Evolutionary conservation across 2,888 invertebrate genomes (phyloP).

Genomic region (Scaptomyza polygonia): DNA sequence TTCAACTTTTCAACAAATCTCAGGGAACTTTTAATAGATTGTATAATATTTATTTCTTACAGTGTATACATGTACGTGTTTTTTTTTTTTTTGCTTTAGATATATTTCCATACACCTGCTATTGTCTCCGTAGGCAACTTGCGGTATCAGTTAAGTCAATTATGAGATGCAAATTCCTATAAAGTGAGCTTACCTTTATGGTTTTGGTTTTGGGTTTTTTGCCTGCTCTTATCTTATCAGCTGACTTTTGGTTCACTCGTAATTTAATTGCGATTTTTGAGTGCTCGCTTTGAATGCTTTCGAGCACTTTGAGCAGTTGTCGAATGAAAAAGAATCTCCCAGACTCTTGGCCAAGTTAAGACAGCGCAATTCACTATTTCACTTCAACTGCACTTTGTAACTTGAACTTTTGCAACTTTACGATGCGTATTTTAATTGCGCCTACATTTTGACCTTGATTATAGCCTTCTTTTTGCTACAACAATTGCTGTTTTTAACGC

Average conservation of each 20-base stretch:
- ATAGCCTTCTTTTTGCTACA: conserved; percentile 5
- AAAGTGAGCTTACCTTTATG: conserved; percentile 49
- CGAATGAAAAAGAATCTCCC: not conserved
- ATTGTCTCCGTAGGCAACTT: conserved; percentile 15
- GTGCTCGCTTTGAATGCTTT: conserved; percentile 15
- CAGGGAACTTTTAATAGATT: no score
- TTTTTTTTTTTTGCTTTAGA: conserved; percentile 8
- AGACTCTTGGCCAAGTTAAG: conserved; percentile 14
- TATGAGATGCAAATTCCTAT: conserved; percentile 50
- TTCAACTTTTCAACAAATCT: no score
- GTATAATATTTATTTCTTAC: not conserved
- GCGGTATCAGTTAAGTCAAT: conserved; percentile 1
- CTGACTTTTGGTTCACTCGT: conserved; percentile 10
- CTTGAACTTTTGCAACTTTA: conserved; percentile 1
- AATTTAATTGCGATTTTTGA: conserved; percentile 56
- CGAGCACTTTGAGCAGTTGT: conserved; percentile 1
- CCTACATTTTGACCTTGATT: conserved; percentile 58
- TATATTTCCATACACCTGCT: conserved; percentile 2
- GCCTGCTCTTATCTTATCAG: conserved; percentile 61
- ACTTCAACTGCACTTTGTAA: conserved; percentile 15
- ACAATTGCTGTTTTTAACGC: no score
- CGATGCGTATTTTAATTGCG: not conserved
- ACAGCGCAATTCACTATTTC: conserved; percentile 24
- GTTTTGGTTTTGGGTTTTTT: not conserved
- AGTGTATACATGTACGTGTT: conserved; percentile 3